Evolutionary conservation across 2,888 invertebrate genomes (phyloP), one percentile per base, ranked within the genome.

Genomic region (Tetheella fluctuosa): DNA sequence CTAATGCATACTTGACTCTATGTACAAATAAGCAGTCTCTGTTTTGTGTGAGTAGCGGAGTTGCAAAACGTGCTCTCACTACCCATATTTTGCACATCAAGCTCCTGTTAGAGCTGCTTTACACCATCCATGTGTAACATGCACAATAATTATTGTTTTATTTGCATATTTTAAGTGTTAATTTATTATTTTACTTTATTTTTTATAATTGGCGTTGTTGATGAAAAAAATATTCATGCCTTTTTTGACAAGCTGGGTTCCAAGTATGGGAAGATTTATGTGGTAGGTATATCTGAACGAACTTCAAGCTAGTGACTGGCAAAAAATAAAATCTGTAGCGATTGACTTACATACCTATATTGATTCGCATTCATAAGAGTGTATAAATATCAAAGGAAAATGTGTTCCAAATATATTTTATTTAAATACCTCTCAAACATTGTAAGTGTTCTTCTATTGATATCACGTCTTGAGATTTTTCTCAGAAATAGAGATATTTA

Each of bases 81-180:
- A 67, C 67, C 74, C 74, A 82, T 83, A 82, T 81, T 78, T 84
- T 69, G 68, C 70, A 63, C 77, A 76, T 73, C 77, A 66, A 58
- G 62, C 68, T 60, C 63, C 65, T 67, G 68, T 75, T 74, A 76
- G 61, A 70, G 59, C 48, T 52, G 57, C 30, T 62, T 34, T 71
- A 63, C 70, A 69, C 67, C 10, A 53, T 57, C 37, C 53, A 30
- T 30, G 10, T 10, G 7, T 8, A 3, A 13, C 20, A 39, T 59
- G 48, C 58, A 25, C 54, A 55, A 34, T 37, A 52, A 10, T 1
- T 10, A 8, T 8, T 56, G 30, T 58, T 60, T 62, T 62, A 58
- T 60, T 37, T 37, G 37, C 37, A 37, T 37, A 37, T 57, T 17
- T 42, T 3, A n/a, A 1, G 39, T 39, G n/a, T n/a, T n/a, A n/a